Percentiles rank a stretch among this genome's conserved stretches.
Evolutionary conservation across 2,888 invertebrate species (phyloP).

Genomic region (Lysandra bellargus): DNA sequence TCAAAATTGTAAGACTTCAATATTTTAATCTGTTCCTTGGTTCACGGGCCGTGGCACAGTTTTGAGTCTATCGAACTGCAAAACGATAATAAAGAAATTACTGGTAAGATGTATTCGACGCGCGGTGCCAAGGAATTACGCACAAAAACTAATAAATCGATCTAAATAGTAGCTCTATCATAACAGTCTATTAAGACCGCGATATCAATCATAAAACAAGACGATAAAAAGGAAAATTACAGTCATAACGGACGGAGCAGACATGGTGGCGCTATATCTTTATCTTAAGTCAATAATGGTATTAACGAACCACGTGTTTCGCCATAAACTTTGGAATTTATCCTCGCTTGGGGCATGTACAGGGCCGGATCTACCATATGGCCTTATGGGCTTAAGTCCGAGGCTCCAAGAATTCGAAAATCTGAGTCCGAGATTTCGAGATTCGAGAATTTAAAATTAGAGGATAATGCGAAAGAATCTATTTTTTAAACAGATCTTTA

Average conservation of each 20-base stretch:
- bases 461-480: neutral
- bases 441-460: too few species aligned
- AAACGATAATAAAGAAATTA: constrained; percentile 11
- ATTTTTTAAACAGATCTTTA: too few species aligned
- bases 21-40: too few species aligned
- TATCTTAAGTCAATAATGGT: constrained; percentile 79
- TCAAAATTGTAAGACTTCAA: too few species aligned
- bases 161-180: constrained; percentile 43
- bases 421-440: too few species aligned
- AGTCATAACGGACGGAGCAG: constrained; percentile 65
- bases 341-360: constrained; percentile 49
- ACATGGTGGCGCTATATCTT: constrained; percentile 70
- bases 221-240: constrained; percentile 73
- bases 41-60: too few species aligned
- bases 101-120: neutral
- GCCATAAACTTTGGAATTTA: constrained; percentile 78
- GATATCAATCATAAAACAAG: constrained; percentile 57
- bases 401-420: neutral
- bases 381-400: neutral
- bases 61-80: neutral
- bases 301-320: constrained; percentile 77
- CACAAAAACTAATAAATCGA: constrained; percentile 40
- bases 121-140: neutral
- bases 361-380: neutral
- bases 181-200: constrained; percentile 54